Evolutionary conservation across 2,797 vertebrate genomes (phyloP).

Genomic region (Microctenopoma stevenorrisi): DNA sequence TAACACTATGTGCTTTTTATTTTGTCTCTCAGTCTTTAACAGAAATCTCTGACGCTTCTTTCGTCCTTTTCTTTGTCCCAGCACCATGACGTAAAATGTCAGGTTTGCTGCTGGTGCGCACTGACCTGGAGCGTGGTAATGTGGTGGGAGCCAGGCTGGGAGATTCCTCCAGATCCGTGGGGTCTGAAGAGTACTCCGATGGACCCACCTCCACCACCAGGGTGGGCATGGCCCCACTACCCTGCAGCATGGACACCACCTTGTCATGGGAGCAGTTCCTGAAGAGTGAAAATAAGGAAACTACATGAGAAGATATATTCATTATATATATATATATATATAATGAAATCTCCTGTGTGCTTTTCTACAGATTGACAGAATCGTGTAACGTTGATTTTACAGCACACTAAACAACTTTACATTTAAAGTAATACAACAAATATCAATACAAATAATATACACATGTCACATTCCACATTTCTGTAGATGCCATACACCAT

Average conservation of each 20-base stretch:
- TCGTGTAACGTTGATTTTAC: background rate
- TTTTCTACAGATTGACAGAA: background rate
- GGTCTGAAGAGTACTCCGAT: slow-evolving; percentile 87
- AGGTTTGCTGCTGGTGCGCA: background rate
- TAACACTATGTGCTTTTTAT: background rate
- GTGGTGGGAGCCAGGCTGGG: slow-evolving; percentile 76
- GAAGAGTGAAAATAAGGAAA: background rate
- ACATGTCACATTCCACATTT: background rate
- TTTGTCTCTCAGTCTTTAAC: background rate
- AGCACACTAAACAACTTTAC: no score
- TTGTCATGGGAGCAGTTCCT: slow-evolving; percentile 99
- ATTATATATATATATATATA: background rate
- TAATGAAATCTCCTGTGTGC: background rate
- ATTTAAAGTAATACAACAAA: background rate
- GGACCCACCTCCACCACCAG: slow-evolving; percentile 95
- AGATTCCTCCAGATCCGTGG: slow-evolving; percentile 87
- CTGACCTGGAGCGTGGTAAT: slow-evolving; percentile 73
- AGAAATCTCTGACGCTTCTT: background rate
- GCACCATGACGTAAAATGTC: background rate
- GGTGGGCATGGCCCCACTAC: slow-evolving; percentile 96
- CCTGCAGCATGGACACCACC: slow-evolving; percentile 99
- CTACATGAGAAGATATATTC: background rate
- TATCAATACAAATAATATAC: background rate
- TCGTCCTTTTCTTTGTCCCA: background rate
- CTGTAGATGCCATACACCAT: background rate